phyloP scores from a whole-genome alignment of 2,113 vertebrate species.

The Taurulus bubalis region DNA sequence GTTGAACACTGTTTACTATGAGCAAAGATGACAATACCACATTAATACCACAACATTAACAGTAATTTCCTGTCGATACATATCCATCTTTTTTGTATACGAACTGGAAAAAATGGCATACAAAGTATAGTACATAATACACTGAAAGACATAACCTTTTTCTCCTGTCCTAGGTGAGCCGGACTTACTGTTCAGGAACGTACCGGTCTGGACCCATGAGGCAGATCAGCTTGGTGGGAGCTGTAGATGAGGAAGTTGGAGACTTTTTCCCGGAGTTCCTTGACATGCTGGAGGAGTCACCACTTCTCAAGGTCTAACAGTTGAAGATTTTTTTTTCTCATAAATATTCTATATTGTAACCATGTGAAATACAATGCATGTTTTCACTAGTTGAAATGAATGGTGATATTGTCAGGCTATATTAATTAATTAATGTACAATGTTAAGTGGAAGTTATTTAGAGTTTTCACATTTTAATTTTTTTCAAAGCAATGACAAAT shows the following conservation, averaged over 20 bases:
- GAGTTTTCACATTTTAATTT: too few relatives aligned
- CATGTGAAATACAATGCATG: too few relatives aligned
- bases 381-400: too few relatives aligned
- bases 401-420: too few relatives aligned
- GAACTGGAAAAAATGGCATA: not conserved
- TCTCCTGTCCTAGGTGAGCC: conserved; percentile 86
- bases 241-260: conserved; percentile 97
- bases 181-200: conserved; percentile 96
- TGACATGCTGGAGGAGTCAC: conserved; percentile 98
- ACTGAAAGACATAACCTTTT: not conserved
- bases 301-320: conserved; percentile 92
- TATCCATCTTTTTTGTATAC: not conserved
- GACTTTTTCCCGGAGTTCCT: conserved; percentile 98
- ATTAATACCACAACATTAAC: too few relatives aligned
- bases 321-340: not conserved
- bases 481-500: too few relatives aligned
- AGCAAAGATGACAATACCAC: not conserved
- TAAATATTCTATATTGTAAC: too few relatives aligned
- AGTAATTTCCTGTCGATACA: not conserved
- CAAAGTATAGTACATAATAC: not conserved
- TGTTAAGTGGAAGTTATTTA: too few relatives aligned
- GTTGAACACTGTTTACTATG: too few relatives aligned
- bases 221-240: conserved; percentile 98
- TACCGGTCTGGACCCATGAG: conserved; percentile 97
- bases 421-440: too few relatives aligned